These are phyloP conservation scores for Triplophysa siluroides DNA, from an alignment of 2,113 vertebrate species.

Conservation along the genomic window DNA sequence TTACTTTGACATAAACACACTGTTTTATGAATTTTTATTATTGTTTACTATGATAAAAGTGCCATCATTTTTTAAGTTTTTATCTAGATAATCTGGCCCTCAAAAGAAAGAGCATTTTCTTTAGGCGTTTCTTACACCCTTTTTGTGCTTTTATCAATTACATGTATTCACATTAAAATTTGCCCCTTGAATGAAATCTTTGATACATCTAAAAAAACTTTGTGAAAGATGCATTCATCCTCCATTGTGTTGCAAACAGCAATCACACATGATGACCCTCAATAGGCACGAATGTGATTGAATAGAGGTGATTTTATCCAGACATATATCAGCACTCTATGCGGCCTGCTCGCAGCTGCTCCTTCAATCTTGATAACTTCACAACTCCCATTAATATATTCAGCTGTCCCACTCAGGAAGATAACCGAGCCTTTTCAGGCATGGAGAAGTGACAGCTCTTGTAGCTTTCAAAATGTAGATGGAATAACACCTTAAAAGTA, in stretches of 20 bases:
- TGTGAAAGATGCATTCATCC: not conserved
- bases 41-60: no score
- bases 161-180: no score
- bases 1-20: no score
- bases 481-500: not conserved
- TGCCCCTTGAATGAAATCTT: no score
- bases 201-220: no score
- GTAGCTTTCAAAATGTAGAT: not conserved
- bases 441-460: not conserved
- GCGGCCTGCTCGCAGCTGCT: not conserved
- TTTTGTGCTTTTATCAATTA: no score
- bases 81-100: no score
- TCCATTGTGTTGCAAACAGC: not conserved
- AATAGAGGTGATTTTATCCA: conserved; percentile 11
- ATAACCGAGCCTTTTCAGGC: not conserved
- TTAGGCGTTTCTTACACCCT: no score
- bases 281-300: not conserved
- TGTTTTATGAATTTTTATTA: no score
- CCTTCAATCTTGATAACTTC: conserved; percentile 9
- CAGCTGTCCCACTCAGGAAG: not conserved
- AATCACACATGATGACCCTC: not conserved
- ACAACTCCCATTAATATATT: conserved; percentile 22
- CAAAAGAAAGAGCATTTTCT: no score
- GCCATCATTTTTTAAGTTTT: no score
- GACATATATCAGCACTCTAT: not conserved